Evolutionary conservation across 2,888 invertebrate genomes (phyloP).

Genomic region (Mechanitis mazaeus): DNA sequence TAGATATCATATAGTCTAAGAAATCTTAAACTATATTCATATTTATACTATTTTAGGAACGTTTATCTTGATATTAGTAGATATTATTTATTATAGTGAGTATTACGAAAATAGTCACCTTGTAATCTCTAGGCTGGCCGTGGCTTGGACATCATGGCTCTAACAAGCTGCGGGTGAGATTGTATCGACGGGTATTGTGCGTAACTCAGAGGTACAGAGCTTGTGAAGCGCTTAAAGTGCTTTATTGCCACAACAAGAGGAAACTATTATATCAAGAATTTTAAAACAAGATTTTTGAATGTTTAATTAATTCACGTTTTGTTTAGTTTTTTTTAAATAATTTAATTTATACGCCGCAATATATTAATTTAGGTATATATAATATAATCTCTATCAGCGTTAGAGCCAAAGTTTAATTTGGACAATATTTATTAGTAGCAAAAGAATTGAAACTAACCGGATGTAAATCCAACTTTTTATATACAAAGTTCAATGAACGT

Average conservation of each 20-base stretch:
- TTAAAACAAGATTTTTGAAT: too few relatives aligned
- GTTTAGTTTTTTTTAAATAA: too few relatives aligned
- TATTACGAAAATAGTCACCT: background rate
- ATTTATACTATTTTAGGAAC: too few relatives aligned
- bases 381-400: too few relatives aligned
- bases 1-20: too few relatives aligned
- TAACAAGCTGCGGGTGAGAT: slow-evolving; percentile 2
- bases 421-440: background rate
- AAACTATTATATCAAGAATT: too few relatives aligned
- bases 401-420: background rate
- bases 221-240: background rate
- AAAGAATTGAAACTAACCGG: slow-evolving; percentile 18
- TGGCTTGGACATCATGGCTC: background rate
- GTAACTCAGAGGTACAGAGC: slow-evolving; percentile 2
- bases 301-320: too few relatives aligned
- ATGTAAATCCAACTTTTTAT: slow-evolving; percentile 25
- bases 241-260: background rate
- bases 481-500: slow-evolving; percentile 18
- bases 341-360: too few relatives aligned
- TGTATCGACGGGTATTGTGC: slow-evolving; percentile 13
- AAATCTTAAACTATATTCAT: too few relatives aligned
- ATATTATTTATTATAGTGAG: background rate
- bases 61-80: too few relatives aligned
- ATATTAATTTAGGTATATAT: too few relatives aligned
- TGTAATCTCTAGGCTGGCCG: slow-evolving; percentile 3